Evolutionary conservation across 2,797 vertebrate species (phyloP), one percentile per base, ranked within the genome.

Genomic region (Eupleurogrammus muticus): DNA sequence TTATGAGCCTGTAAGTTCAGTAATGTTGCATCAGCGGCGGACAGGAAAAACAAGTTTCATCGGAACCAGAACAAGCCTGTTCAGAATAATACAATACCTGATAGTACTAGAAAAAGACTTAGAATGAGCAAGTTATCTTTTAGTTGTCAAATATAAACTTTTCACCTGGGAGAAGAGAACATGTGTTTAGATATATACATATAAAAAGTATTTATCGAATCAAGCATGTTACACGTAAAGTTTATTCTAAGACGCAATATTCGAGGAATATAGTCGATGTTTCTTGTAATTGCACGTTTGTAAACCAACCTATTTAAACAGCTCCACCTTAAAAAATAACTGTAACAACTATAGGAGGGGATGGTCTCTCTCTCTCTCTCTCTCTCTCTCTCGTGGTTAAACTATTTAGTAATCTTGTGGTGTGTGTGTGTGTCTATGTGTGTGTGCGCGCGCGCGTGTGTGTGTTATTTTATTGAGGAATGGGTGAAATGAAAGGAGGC

Each of bases 281-380:
- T 40, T 16, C 38, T 17, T 17, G 17, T 16, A 59, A 42, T 1
- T 11, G 9, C 5, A 16, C 20, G 9, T 6, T 13, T 40, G n/a
- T 40, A 17, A 52, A 12, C 5, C 34, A 1, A 66, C 54, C n/a
- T 3, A 8, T 53, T 28, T 3, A 6, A 28, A 9, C 10, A 38
- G 73, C 72, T 86, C 90, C 88, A 91, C 91, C 89, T 92, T 92
- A 91, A 92, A 84, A 20, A 77, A 14, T 60, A 44, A 9, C 21
- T 49, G 42, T n/a, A 35, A 3, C 40, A 49, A 19, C 51, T 20
- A 20, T 28, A 14, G 60, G 44, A 17, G 40, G 40, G 40, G 48
- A 51, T 5, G 59, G 47, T 58, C 76, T 64, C 60, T 46, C 60
- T 42, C 23, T 3, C 64, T 8, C 28, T 12, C 44, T 17, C 69